Percentiles rank a stretch among this genome's conserved stretches.
Conservation (phyloP, 2,797 vertebrate genomes). For the Carduelis carduelis region DNA sequence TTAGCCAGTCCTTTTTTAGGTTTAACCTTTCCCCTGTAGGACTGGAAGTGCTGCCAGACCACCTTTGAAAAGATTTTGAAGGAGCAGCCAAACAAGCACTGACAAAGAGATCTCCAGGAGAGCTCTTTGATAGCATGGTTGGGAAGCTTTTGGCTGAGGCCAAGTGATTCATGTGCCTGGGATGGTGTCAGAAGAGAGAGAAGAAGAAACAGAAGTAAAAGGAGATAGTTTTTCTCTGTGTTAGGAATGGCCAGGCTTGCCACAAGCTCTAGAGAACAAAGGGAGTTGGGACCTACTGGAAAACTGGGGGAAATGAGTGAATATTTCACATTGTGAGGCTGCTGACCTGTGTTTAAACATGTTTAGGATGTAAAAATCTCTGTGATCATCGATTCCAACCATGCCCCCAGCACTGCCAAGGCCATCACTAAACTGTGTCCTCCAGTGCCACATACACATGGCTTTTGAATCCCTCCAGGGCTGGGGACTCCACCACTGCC, state of each 20-base stretch:
- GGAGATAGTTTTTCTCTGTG: neutral
- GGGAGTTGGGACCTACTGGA: neutral
- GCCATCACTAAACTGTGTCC: neutral
- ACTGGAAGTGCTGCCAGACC: neutral
- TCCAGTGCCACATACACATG: neutral
- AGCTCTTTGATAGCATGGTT: neutral
- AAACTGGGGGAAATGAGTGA: neutral
- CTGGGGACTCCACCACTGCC: neutral
- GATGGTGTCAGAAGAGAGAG: neutral
- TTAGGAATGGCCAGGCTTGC: neutral
- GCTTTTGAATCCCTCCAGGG: neutral
- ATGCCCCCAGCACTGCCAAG: neutral
- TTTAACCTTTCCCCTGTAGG: neutral
- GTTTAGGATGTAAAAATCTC: neutral
- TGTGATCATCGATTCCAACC: fast-evolving
- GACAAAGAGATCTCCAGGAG: neutral
- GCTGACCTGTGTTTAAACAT: neutral
- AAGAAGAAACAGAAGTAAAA: neutral
- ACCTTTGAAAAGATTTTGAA: neutral
- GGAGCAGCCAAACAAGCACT: neutral
- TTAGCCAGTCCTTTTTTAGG: neutral
- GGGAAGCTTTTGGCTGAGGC: neutral
- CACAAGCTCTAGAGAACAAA: fast-evolving
- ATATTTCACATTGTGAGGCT: neutral
- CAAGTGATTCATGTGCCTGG: neutral